Percentiles rank a stretch among this genome's conserved stretches.
phyloP scores from a whole-genome alignment of 2,888 invertebrate genomes.

The Baronia brevicornis region DNA sequence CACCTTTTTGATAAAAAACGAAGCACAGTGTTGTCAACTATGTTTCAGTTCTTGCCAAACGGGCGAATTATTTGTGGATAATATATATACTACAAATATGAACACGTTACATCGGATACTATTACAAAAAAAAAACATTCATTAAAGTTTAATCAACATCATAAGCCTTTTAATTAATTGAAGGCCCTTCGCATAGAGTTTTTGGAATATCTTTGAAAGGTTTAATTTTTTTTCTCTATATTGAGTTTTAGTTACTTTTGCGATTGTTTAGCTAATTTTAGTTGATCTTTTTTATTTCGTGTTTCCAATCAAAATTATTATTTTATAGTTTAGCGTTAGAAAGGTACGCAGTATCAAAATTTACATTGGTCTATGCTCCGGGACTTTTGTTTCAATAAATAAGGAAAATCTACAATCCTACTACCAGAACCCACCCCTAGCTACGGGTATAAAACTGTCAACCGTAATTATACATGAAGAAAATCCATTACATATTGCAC shows the following conservation, averaged over 20 bases:
- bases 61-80: slow-evolving; percentile 37
- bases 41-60: slow-evolving; percentile 25
- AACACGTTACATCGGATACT: slow-evolving; percentile 23
- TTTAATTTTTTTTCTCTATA: too few relatives aligned
- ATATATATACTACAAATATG: slow-evolving; percentile 41
- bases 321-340: too few relatives aligned
- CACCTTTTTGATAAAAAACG: slow-evolving; percentile 25
- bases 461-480: slow-evolving; percentile 36
- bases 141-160: slow-evolving; percentile 46
- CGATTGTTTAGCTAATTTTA: too few relatives aligned
- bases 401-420: slow-evolving; percentile 33
- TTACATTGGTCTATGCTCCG: slow-evolving; percentile 44
- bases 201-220: too few relatives aligned
- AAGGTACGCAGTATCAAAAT: too few relatives aligned
- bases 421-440: slow-evolving; percentile 39
- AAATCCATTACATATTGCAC: slow-evolving; percentile 43
- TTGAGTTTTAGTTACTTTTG: too few relatives aligned
- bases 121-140: slow-evolving; percentile 55
- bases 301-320: slow-evolving; percentile 2
- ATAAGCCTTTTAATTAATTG: slow-evolving; percentile 33
- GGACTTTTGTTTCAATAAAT: slow-evolving; percentile 24
- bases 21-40: slow-evolving; percentile 19
- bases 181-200: slow-evolving; percentile 40
- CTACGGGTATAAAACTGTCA: slow-evolving; percentile 38
- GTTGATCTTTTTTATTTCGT: too few relatives aligned